Evolutionary conservation across 2,113 vertebrate species (phyloP), one percentile per base, ranked within the genome.

Genomic region (Reinhardtius hippoglossoides): DNA sequence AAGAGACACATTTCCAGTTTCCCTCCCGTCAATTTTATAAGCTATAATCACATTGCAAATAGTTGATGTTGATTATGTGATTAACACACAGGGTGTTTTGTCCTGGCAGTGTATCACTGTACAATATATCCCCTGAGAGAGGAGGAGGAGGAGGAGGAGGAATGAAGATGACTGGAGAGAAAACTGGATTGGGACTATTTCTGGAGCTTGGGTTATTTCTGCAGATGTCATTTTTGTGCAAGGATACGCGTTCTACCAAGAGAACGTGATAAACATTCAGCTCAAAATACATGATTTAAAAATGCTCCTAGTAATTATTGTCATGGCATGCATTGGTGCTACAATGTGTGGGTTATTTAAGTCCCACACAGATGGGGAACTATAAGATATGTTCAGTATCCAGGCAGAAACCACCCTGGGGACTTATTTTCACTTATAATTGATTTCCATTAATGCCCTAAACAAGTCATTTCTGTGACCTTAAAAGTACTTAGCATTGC

Each of bases 131-230:
- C 65, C 40, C 40, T 42, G 27, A 27, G 55, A 40, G 24, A 46
- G 46, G 26, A 57, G 3, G 42, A 56, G 55, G 56, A 67, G 31
- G 50, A 71, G 50, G 18, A 9, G 50, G 18, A 52, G 48, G 48
- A 56, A 55, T 12, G 70, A 46, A 62, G 65, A 82, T 70, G 70
- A 84, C 83, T 75, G 69, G 59, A 65, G 35, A 50, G 27, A 57
- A 76, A 57, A 56, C 64, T 64, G 74, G 77, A 84, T 74, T 81
- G 37, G 26, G 74, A 70, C 61, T 88, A 83, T 81, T 87, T 71
- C 52, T 64, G 60, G 68, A 81, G 70, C 56, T 48, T 5, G 14
- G 18, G 71, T 67, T 82, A 70, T 85, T 83, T 65, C 54, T 64
- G 79, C 20, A 21, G 20, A n/a, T 71, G 18, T 48, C 12, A 54